phyloP scores from a whole-genome alignment of 2,113 vertebrate species.

The Cygnus atratus region DNA sequence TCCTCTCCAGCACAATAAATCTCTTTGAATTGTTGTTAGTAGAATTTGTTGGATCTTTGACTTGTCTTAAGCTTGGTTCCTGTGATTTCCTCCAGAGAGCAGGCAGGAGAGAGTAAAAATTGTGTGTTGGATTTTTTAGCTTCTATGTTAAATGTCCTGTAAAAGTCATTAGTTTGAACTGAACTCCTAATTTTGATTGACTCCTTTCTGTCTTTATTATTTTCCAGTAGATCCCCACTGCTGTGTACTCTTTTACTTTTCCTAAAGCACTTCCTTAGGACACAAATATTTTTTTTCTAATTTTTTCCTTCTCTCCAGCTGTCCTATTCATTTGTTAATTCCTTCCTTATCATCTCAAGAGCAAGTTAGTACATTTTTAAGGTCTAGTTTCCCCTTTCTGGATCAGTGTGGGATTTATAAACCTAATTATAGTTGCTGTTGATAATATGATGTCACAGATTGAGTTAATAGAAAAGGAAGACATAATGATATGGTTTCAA shows the following conservation, averaged over 20 bases:
- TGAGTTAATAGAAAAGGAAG: neutral
- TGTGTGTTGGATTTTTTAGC: neutral
- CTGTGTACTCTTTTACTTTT: neutral
- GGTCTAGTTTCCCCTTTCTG: neutral
- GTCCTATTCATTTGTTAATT: neutral
- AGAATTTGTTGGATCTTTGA: neutral
- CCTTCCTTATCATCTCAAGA: neutral
- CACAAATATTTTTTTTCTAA: neutral
- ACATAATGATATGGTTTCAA: neutral
- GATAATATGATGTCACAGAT: neutral
- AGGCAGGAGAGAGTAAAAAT: neutral
- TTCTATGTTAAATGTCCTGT: neutral
- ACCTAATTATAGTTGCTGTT: neutral
- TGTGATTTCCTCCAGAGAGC: neutral
- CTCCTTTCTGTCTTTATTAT: neutral
- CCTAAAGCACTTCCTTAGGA: neutral
- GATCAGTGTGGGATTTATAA: neutral
- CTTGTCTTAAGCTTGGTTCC: neutral
- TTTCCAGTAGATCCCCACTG: neutral
- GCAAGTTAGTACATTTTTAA: neutral
- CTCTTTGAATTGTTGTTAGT: neutral
- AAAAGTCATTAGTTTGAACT: neutral
- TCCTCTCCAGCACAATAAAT: neutral
- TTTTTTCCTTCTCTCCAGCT: neutral
- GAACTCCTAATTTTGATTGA: neutral